Evolutionary conservation across 2,888 invertebrate genomes (phyloP).

Genomic region (Chouioia cunea): DNA sequence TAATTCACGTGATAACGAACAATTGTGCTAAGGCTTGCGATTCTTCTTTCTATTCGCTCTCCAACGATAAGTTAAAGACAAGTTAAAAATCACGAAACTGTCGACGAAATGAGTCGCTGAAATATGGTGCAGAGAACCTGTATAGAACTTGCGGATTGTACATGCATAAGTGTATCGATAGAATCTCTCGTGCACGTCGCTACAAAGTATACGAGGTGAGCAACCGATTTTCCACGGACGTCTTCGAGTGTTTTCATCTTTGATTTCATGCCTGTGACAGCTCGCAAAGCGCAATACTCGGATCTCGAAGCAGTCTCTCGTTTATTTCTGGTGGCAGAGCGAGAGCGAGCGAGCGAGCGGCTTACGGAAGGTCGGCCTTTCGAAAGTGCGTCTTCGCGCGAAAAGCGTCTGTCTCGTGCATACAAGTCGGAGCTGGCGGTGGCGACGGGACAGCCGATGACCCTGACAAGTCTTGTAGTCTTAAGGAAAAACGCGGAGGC

Average conservation of each 20-base stretch:
- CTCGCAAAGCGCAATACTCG: slow-evolving; percentile 5
- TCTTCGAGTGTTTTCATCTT: slow-evolving; percentile 14
- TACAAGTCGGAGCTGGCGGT: too few species aligned
- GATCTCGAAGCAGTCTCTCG: slow-evolving; percentile 6
- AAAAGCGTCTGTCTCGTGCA: background rate
- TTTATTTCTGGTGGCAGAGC: slow-evolving; percentile 33
- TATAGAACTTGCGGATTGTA: too few species aligned
- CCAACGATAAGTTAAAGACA: too few species aligned
- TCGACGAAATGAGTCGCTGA: too few species aligned
- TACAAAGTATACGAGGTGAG: too few species aligned
- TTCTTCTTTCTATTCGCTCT: background rate
- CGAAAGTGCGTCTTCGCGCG: slow-evolving; percentile 13
- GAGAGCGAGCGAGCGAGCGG: background rate
- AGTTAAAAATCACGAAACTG: too few species aligned
- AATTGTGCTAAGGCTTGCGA: background rate
- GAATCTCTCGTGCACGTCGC: too few species aligned
- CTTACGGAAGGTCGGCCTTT: slow-evolving; percentile 22
- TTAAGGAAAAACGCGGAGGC: background rate
- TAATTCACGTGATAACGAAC: slow-evolving; percentile 14
- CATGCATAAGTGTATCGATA: too few species aligned
- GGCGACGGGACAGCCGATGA: background rate
- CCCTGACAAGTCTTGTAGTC: slow-evolving; percentile 20
- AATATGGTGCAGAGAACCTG: too few species aligned
- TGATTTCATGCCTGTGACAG: background rate
- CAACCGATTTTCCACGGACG: too few species aligned